Percentiles rank a stretch among this genome's conserved stretches.
These are phyloP conservation scores for Cepaea nemoralis DNA, from an alignment of 1,140 invertebrate genomes.

Conservation along the genomic window DNA sequence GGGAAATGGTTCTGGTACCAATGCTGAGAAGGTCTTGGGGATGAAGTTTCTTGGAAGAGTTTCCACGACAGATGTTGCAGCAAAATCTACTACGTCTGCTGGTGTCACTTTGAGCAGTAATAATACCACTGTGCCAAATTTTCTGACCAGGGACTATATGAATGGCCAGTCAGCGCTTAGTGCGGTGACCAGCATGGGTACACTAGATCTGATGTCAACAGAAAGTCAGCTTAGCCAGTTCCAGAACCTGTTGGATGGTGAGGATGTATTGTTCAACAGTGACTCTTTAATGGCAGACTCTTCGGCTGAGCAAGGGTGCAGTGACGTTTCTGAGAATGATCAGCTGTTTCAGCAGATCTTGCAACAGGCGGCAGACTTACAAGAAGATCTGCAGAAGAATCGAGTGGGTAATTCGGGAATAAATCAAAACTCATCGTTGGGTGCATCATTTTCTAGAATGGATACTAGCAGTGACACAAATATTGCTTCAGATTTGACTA, in stretches of 20 bases:
- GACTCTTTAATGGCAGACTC: slow-evolving; percentile 19
- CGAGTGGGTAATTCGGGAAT: neutral
- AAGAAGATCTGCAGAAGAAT: slow-evolving; percentile 54
- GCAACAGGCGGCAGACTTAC: slow-evolving; percentile 65
- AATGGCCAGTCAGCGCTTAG: neutral
- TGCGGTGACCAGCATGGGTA: neutral
- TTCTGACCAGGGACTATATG: neutral
- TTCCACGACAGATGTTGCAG: neutral
- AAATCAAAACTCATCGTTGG: neutral
- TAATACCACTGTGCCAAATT: slow-evolving; percentile 1
- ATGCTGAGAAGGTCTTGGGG: neutral
- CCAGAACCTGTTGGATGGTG: slow-evolving; percentile 17
- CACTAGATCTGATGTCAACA: neutral
- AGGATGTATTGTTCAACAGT: neutral
- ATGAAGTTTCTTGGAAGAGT: neutral
- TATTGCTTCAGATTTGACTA: neutral
- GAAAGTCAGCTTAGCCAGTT: slow-evolving; percentile 15
- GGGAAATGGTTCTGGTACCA: neutral
- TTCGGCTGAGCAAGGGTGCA: neutral
- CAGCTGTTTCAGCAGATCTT: slow-evolving; percentile 64
- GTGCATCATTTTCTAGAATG: neutral
- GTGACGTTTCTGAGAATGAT: slow-evolving; percentile 51
- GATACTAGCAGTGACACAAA: neutral
- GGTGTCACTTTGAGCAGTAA: neutral
- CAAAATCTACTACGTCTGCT: neutral